These are phyloP conservation scores for Burhinus oedicnemus DNA, from an alignment of 2,113 vertebrate species.

Conservation along the genomic window DNA sequence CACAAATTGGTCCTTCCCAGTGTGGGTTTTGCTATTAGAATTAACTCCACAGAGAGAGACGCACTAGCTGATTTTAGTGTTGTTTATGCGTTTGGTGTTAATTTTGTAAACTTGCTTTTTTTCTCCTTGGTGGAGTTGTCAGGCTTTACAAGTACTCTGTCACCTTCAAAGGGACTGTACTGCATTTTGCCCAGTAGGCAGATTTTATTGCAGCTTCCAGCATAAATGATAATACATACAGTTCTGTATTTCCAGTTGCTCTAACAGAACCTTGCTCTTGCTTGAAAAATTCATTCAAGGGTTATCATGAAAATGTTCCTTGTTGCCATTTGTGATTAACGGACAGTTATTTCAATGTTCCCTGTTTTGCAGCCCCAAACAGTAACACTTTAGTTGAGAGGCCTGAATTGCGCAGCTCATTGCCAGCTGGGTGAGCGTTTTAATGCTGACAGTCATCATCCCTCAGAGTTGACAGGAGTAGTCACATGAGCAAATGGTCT, in stretches of 20 bases:
- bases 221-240: conserved; percentile 21
- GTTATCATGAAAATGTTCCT: background rate
- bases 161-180: background rate
- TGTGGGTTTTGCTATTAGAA: background rate
- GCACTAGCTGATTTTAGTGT: background rate
- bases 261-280: background rate
- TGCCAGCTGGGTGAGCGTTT: background rate
- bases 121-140: background rate
- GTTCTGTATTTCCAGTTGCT: background rate
- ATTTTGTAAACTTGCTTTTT: background rate
- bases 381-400: background rate
- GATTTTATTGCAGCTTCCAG: conserved; percentile 47
- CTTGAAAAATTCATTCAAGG: conserved; percentile 6
- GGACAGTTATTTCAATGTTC: background rate
- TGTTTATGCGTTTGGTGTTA: background rate
- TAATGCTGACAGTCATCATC: background rate
- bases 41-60: background rate
- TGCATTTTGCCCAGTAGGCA: conserved; percentile 22
- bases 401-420: background rate
- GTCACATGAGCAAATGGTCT: background rate
- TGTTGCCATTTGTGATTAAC: background rate
- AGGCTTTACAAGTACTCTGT: conserved; percentile 2
- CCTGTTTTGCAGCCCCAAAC: background rate
- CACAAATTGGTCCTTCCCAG: background rate
- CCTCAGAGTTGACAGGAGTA: background rate